These are phyloP conservation scores for Ctenosaura bakeri DNA, from an alignment of 2,797 vertebrate genomes.

Conservation along the genomic window DNA sequence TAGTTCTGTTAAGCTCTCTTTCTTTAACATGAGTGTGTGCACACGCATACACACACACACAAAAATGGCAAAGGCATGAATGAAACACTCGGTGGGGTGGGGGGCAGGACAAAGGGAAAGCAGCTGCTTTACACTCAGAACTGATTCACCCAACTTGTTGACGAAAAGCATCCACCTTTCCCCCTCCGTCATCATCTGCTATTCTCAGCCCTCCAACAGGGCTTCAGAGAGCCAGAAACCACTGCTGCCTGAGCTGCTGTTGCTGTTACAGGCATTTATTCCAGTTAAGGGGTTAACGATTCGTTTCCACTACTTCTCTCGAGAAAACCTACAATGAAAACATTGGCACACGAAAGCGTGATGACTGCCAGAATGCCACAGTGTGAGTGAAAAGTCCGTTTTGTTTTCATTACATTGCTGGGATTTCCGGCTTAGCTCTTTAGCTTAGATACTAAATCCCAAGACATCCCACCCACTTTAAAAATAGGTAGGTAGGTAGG, in stretches of 20 bases:
- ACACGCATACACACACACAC: neutral
- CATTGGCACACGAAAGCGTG: slow-evolving; percentile 79
- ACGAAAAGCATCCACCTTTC: slow-evolving; percentile 61
- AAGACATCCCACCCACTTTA: slow-evolving; percentile 75
- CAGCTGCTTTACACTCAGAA: slow-evolving; percentile 74
- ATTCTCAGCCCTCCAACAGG: slow-evolving; percentile 59
- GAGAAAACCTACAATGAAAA: slow-evolving; percentile 83
- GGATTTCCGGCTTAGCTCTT: slow-evolving; percentile 83
- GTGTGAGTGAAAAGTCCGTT: slow-evolving; percentile 81
- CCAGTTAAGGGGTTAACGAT: slow-evolving; percentile 81
- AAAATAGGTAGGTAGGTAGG: neutral
- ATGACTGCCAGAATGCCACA: slow-evolving; percentile 82
- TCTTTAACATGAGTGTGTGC: neutral
- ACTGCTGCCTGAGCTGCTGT: slow-evolving; percentile 51
- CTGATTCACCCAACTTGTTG: slow-evolving; percentile 73
- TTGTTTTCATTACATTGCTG: slow-evolving; percentile 83
- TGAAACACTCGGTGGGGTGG: neutral
- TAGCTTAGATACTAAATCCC: slow-evolving; percentile 80
- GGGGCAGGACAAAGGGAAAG: slow-evolving; percentile 64
- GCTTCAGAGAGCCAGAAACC: slow-evolving; percentile 54
- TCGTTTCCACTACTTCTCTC: slow-evolving; percentile 81
- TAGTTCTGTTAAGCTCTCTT: neutral
- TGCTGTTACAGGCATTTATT: slow-evolving; percentile 73
- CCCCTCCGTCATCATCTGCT: slow-evolving; percentile 36
- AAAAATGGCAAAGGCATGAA: slow-evolving; percentile 21